Base-by-base conservation (phyloP, 2,113 vertebrate genomes). In the Menidia beryllina region DNA sequence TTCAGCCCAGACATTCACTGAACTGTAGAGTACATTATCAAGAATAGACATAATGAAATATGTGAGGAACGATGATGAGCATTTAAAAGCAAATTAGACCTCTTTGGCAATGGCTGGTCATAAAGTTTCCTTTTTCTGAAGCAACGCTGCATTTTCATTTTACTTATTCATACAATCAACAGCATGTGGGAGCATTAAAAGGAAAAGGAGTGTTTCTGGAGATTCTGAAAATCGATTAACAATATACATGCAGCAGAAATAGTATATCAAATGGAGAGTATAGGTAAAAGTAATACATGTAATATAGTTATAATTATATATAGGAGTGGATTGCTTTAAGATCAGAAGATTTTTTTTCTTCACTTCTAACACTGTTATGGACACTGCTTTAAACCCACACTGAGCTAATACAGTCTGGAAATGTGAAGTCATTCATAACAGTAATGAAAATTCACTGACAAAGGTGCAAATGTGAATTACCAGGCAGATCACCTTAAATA, bases 61-160 rank as follows among this genome's bases (percentile, higher is more conserved):
- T 74, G 72, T 60, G 54, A 81, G 60, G 60, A 82, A 86, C 72
- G 69, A 82, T 89, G 89, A 93, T 92, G 92, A 90, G 89, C 88
- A 91, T 91, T 91, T 89, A 81, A 90, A 90, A 91, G 79, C 39
- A 11, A 65, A 60, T n/a, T 71, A 67, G 15, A 69, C 79, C 80
- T 91, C 86, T 83, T 81, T 87, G 71, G 61, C 78, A 85, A 90
- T 87, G 79, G 75, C 78, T 54, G 50, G 2, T 34, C 7, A 34
- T 34, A 34, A 10, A 34, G 10, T 10, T 34, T 34, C 30, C 7
- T 6, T 6, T 34, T 10, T 3, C 30, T 34, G 30, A 34, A 10
- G 30, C 30, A 34, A 34, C 30, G 10, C 30, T 34, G 30, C 30
- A 34, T 34, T 34, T 34, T 34, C 30, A 1, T 34, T 34, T 34